A percentile compares a stretch with the other conserved stretches of the same genome.
Evolutionary conservation across 2,888 invertebrate genomes (phyloP).

Genomic region (Lasioglossum villosulum): DNA sequence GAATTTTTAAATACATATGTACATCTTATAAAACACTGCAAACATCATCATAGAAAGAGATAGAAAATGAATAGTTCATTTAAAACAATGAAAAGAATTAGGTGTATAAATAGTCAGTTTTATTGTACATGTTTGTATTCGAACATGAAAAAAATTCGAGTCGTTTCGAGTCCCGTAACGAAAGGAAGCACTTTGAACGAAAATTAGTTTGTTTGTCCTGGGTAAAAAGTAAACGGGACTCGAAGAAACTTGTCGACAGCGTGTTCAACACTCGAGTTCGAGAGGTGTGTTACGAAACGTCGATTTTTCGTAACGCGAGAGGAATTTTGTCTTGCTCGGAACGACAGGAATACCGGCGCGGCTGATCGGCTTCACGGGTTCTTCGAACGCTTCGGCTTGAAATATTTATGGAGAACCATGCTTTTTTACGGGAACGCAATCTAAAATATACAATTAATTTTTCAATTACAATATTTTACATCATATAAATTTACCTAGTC

Average conservation of each 20-base stretch:
- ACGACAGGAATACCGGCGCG: conserved; percentile 28
- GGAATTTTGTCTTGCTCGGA: conserved; percentile 27
- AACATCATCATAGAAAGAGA: too few species aligned
- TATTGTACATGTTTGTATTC: neutral
- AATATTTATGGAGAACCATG: conserved; percentile 48
- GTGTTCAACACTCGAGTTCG: conserved; percentile 10
- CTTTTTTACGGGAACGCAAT: conserved; percentile 51
- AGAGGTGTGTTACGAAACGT: conserved; percentile 13
- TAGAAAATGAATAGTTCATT: neutral
- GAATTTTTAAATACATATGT: too few species aligned
- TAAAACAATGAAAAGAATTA: neutral
- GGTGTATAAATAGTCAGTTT: too few species aligned
- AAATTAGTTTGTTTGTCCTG: conserved; percentile 13
- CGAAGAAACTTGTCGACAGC: conserved; percentile 31
- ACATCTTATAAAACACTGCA: neutral
- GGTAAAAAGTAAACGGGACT: neutral
- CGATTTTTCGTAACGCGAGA: conserved; percentile 33
- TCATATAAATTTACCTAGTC: too few species aligned
- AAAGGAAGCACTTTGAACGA: neutral
- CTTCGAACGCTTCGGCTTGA: conserved; percentile 37
- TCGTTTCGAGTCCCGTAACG: neutral
- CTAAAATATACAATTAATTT: too few species aligned
- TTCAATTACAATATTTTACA: too few species aligned
- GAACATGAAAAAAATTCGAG: neutral
- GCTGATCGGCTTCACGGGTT: conserved; percentile 11